These are phyloP conservation scores for Indicator indicator DNA, from an alignment of 2,113 vertebrate species.

Conservation along the genomic window DNA sequence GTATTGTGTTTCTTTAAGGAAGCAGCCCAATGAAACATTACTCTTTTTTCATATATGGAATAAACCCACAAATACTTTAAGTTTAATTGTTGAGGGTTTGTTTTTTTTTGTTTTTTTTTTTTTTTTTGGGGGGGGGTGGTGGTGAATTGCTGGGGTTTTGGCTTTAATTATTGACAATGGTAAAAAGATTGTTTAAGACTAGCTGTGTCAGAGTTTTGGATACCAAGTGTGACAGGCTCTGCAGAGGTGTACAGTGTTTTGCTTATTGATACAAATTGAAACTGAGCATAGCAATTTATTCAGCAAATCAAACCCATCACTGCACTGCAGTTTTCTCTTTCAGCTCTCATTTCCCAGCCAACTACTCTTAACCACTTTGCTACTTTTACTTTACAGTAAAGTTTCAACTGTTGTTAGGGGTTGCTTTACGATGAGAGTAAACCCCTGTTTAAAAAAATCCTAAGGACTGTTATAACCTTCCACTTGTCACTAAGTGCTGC, in stretches of 20 bases:
- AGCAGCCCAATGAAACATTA: neutral
- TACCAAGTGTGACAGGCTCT: conserved; percentile 69
- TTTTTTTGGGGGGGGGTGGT: neutral
- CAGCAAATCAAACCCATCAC: conserved; percentile 82
- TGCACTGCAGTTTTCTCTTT: conserved; percentile 72
- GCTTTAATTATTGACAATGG: conserved; percentile 51
- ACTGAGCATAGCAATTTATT: conserved; percentile 84
- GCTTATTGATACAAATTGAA: conserved; percentile 83
- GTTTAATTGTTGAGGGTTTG: neutral
- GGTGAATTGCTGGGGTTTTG: neutral
- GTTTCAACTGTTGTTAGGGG: conserved; percentile 5
- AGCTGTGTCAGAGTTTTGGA: conserved; percentile 45
- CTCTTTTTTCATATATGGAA: neutral
- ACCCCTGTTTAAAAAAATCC: neutral
- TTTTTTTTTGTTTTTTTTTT: neutral
- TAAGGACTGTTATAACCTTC: neutral
- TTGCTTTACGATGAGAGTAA: neutral
- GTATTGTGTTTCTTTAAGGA: conserved; percentile 18
- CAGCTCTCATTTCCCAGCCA: conserved; percentile 73
- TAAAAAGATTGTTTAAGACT: conserved; percentile 67
- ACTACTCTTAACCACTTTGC: conserved; percentile 71
- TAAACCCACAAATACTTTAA: neutral
- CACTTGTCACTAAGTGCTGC: neutral
- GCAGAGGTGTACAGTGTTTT: conserved; percentile 77
- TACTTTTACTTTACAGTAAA: conserved; percentile 55